phyloP scores from a whole-genome alignment of 2,113 vertebrate genomes.

The Cochlearius cochlearius region DNA sequence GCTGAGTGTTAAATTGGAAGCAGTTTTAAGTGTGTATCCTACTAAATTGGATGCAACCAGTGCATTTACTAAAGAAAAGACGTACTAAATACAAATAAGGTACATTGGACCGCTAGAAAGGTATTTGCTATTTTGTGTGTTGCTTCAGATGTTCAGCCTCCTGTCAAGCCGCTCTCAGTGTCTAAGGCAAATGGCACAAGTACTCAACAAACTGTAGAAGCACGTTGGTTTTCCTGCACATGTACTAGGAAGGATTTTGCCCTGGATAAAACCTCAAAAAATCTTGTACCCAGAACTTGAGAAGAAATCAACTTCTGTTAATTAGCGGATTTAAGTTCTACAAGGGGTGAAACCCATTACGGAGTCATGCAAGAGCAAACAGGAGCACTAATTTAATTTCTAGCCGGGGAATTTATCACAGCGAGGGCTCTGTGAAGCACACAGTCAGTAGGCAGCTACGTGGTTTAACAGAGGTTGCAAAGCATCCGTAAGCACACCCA shows the following conservation, averaged over 20 bases:
- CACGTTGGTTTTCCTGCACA: fast-evolving
- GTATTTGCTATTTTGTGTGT: background rate
- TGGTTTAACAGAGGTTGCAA: background rate
- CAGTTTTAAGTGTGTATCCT: background rate
- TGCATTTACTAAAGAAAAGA: background rate
- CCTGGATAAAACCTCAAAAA: background rate
- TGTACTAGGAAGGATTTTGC: background rate
- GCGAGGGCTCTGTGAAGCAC: background rate
- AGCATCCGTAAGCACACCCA: background rate
- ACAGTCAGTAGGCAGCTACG: background rate
- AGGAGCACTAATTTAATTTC: conserved; percentile 61
- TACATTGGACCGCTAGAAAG: background rate
- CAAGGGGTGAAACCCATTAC: conserved; percentile 31
- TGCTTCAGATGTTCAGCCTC: background rate
- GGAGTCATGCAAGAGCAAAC: conserved; percentile 50
- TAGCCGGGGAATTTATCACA: conserved; percentile 59
- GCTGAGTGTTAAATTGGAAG: background rate
- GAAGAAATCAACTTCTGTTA: background rate
- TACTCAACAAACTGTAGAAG: background rate
- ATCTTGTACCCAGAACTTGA: background rate
- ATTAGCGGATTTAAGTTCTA: conserved; percentile 40
- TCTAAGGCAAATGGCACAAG: background rate
- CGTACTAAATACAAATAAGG: background rate
- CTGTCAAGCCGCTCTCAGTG: background rate
- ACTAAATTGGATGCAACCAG: background rate